Base-by-base conservation (phyloP, 2,888 invertebrate genomes). In the Eupithecia tripunctaria region DNA sequence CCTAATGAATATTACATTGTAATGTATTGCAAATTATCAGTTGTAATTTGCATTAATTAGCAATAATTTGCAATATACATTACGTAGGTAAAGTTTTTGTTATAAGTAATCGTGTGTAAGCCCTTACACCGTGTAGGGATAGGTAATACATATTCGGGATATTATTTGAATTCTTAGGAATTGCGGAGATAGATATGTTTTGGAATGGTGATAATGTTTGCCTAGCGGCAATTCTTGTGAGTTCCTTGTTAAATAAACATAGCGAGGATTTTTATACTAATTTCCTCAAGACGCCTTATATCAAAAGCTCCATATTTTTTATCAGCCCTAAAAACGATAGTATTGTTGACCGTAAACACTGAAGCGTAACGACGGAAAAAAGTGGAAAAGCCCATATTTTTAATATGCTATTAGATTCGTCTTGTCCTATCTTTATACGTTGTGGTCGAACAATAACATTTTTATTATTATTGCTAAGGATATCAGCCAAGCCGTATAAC, bases 371-470 rank as follows among this genome's bases (percentile, higher is more conserved):
- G 86, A 62, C n/a, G 62, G 62, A 62, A 51, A 47, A 51, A 51
- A 51, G 84, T 84, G 80, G 72, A 84, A 88, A 85, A 81, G 84
- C 82, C 85, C 86, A 86, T 88, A 89, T 87, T 80, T 91, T 91
- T 91, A 89, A 91, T 89, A 89, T 84, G 80, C 88, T 84, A 88
- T 92, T 88, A 88, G 81, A 84, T 83, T 79, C 80, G 78, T 77
- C 84, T 87, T 85, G 82, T 85, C 51, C 51, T 51, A 21, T 21
- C 83, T 87, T 87, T 88, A 85, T 87, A 86, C 78, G 80, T 83
- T 84, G 78, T 74, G 83, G 83, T 82, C 76, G 75, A 74, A 78
- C 83, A 84, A 76, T 86, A 85, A 85, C 80, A 70, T 82, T 86
- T 90, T 89, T 89, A 89, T 85, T 87, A 87, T 87, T 86, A 89